Evolutionary conservation across 2,113 vertebrate species (phyloP), one percentile per base, ranked within the genome.

Genomic region (Pelobates fuscus): DNA sequence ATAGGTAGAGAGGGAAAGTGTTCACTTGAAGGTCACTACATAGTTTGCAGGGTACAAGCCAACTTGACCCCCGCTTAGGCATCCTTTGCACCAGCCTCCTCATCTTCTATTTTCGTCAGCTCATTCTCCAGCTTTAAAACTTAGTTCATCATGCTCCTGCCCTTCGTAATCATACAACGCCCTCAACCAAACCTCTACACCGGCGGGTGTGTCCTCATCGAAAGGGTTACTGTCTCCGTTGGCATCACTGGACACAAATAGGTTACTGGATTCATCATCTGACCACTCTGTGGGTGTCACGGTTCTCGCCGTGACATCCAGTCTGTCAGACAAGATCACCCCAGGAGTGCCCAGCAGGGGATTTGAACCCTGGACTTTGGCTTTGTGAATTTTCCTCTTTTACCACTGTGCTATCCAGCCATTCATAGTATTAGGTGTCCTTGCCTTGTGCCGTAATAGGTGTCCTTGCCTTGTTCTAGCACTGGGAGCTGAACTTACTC

Each of bases 81-180:
- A 94, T 1, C 97, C 97, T 86, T 92, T 98, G 89, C 97, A 99
- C 97, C 97, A 99, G 24, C 97, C 97, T 99, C 97, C 81, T 98
- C 97, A 0, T 95, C 92, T 57, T 94, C 94, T 8, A 96, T 90
- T 88, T 99, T 99, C 78, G 90, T 37, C 32, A 6, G 17, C 17
- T 20, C 52, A 83, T 89, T 84, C 82, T 98, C 97, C 97, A 60
- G 94, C 92, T 89, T 95, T 96, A 85, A 98, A 99, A 84, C 93
- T 99, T 52, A 99, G 94, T 84, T 99, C 97, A 2, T 99, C 97
- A 17, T 96, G 94, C 77, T 99, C 97, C 84, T 99, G 97, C 3
- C 97, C 95, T 20, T 98, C 96, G 0, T 99, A 98, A 88, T 99
- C 97, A 0, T 98, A 99, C 5, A 99, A 89, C 0, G 97, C 97